Percentiles rank a stretch among this genome's conserved stretches.
These are phyloP conservation scores for Ceratosolen solmsi DNA, from an alignment of 1,140 invertebrate genomes.

Conservation along the genomic window DNA sequence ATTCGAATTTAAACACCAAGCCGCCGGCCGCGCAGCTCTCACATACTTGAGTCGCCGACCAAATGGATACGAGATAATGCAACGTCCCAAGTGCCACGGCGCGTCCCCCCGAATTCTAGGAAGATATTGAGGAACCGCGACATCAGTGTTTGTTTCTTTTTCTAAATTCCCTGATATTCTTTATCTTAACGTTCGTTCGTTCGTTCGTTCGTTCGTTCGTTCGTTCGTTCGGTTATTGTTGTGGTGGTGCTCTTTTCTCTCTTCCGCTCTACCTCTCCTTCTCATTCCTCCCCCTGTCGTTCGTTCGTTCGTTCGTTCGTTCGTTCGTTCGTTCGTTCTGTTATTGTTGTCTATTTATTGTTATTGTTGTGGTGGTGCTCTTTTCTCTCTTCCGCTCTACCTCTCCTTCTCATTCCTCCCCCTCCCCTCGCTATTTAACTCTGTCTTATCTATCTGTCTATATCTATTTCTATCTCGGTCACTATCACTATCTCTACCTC, in stretches of 20 bases:
- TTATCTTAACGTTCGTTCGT: not conserved
- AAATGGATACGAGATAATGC: slow-evolving; percentile 25
- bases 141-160: not conserved
- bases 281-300: no score
- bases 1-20: slow-evolving; percentile 9
- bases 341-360: no score
- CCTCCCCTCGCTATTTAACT: no score
- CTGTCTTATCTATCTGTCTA: no score
- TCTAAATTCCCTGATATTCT: not conserved
- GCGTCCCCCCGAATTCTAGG: not conserved
- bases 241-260: not conserved
- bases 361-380: no score
- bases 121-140: not conserved
- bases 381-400: not conserved
- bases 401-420: no score
- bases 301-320: no score
- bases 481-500: no score
- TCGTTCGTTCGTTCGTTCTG: not conserved
- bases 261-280: not conserved
- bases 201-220: not conserved
- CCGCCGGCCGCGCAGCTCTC: not conserved
- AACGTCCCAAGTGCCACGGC: not conserved
- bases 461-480: no score
- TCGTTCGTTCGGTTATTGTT: not conserved
- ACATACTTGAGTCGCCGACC: not conserved